These are phyloP conservation scores for Heterocephalus glaber DNA, from an alignment of 2,113 vertebrate species.

Conservation along the genomic window DNA sequence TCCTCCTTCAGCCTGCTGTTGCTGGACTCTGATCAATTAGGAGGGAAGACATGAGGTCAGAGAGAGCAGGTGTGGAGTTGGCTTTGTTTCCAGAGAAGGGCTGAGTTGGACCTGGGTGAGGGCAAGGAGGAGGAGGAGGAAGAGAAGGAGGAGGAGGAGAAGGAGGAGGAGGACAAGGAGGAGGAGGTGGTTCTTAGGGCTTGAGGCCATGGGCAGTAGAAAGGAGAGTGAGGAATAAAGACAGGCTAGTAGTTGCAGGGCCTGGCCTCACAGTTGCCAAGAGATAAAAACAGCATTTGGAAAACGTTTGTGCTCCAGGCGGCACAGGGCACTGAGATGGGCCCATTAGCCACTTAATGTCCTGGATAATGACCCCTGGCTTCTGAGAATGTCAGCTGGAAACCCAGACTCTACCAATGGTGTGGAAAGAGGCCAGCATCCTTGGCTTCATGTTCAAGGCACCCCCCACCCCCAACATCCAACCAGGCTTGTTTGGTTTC, in stretches of 20 bases:
- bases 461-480: conserved; percentile 20
- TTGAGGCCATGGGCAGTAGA: conserved; percentile 37
- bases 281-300: conserved; percentile 82
- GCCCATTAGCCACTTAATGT: conserved; percentile 90
- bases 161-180: neutral
- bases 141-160: neutral
- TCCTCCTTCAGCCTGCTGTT: conserved; percentile 67
- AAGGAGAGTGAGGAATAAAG: conserved; percentile 10
- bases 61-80: conserved; percentile 81
- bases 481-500: neutral
- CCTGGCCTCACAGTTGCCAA: conserved; percentile 75
- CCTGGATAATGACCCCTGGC: conserved; percentile 86
- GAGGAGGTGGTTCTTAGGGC: conserved; percentile 26
- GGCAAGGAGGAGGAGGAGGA: neutral
- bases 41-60: conserved; percentile 80
- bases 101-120: conserved; percentile 10
- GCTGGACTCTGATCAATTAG: conserved; percentile 84
- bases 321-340: conserved; percentile 84
- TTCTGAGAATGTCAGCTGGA: conserved; percentile 83
- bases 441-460: conserved; percentile 65
- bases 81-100: conserved; percentile 70
- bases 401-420: conserved; percentile 68
- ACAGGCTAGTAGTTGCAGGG: conserved; percentile 52
- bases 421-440: conserved; percentile 75
- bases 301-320: conserved; percentile 84